These are phyloP conservation scores for Andrena praecox DNA, from an alignment of 2,888 invertebrate genomes.

Conservation along the genomic window DNA sequence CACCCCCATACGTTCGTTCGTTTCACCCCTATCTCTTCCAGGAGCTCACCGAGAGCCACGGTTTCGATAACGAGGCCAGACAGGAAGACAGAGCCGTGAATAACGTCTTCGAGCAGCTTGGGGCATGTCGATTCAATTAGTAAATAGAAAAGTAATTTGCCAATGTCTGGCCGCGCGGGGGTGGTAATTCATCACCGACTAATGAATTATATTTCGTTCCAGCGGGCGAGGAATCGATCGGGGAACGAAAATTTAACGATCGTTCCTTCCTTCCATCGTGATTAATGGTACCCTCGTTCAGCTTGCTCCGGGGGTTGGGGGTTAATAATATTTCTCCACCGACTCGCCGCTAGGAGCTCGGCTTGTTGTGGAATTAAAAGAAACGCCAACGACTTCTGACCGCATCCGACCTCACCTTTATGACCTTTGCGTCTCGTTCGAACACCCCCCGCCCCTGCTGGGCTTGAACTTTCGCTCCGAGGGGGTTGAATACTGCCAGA, in stretches of 20 bases:
- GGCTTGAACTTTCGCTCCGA: slow-evolving; percentile 2
- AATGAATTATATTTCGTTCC: slow-evolving; percentile 42
- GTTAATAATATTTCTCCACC: slow-evolving; percentile 36
- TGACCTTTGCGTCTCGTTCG: background rate
- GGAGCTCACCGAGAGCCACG: background rate
- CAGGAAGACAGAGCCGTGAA: slow-evolving; percentile 15
- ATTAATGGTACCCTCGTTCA: slow-evolving; percentile 33
- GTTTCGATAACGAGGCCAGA: slow-evolving; percentile 17
- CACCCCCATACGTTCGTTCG: background rate
- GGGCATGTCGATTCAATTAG: slow-evolving; percentile 26
- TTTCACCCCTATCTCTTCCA: background rate
- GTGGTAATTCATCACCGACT: slow-evolving; percentile 37
- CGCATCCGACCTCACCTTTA: background rate
- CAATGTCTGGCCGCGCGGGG: slow-evolving; percentile 11
- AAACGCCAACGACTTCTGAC: slow-evolving; percentile 24
- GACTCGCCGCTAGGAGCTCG: background rate
- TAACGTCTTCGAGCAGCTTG: background rate
- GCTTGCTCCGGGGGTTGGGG: background rate
- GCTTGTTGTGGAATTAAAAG: slow-evolving; percentile 30
- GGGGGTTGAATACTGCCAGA: slow-evolving; percentile 4
- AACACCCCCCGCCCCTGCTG: background rate
- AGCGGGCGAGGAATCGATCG: slow-evolving; percentile 14
- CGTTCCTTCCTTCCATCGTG: background rate
- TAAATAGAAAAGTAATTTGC: slow-evolving; percentile 33
- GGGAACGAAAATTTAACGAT: slow-evolving; percentile 38